phyloP scores from a whole-genome alignment of 2,797 vertebrate species.

The Poeciliopsis gracilis region DNA sequence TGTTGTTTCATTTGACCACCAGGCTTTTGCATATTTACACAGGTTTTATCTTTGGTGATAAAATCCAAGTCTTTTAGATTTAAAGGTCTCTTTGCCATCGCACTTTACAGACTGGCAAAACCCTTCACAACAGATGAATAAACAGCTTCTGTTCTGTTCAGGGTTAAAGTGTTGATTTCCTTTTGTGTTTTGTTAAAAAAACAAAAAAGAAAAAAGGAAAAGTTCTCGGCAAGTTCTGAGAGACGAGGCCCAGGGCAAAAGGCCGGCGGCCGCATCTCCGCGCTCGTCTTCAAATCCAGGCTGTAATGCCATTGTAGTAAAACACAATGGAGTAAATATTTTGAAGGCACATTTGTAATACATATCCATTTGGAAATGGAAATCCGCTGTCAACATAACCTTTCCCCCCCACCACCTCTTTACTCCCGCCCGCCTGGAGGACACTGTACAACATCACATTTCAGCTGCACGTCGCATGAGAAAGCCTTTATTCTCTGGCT shows the following conservation, averaged over 20 bases:
- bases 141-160: neutral
- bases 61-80: neutral
- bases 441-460: slow-evolving; percentile 30
- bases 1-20: neutral
- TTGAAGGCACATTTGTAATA: neutral
- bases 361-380: slow-evolving; percentile 4
- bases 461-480: slow-evolving; percentile 13
- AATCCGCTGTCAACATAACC: neutral
- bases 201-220: neutral
- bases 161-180: neutral
- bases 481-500: slow-evolving; percentile 5
- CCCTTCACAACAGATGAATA: neutral
- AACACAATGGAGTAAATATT: neutral
- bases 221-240: neutral
- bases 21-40: neutral
- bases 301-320: neutral
- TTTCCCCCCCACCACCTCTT: neutral
- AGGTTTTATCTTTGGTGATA: neutral
- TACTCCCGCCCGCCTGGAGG: neutral
- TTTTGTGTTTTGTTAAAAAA: neutral
- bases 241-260: neutral
- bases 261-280: neutral
- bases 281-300: slow-evolving; percentile 10
- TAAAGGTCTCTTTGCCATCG: neutral
- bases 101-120: neutral